Conservation (phyloP, 2,888 invertebrate genomes). For the Hylaea fasciaria region DNA sequence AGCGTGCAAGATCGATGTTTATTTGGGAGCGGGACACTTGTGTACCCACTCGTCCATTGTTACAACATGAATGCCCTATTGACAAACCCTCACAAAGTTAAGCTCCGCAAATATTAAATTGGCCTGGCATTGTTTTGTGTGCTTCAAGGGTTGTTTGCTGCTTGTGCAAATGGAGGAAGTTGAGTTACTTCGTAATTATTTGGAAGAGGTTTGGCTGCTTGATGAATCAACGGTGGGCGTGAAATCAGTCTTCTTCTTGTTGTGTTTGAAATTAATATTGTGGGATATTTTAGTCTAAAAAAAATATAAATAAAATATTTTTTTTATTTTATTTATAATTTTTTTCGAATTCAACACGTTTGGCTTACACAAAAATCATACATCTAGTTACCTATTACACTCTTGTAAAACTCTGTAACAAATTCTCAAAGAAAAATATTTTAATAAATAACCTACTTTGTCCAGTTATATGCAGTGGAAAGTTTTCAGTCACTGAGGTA, state of each 20-base stretch:
- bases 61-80: constrained; percentile 59
- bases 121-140: constrained; percentile 54
- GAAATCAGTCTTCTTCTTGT: not conserved
- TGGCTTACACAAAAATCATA: no score
- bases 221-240: constrained; percentile 1
- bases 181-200: constrained; percentile 29
- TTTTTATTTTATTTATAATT: no score
- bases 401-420: no score
- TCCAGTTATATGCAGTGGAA: no score
- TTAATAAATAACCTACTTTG: no score
- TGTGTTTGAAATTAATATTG: no score
- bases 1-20: constrained; percentile 72
- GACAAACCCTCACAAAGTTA: constrained; percentile 64
- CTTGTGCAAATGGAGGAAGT: constrained; percentile 33
- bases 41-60: constrained; percentile 60
- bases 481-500: not conserved
- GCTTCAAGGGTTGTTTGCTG: constrained; percentile 31
- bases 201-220: constrained; percentile 9
- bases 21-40: constrained; percentile 68
- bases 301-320: no score
- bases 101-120: constrained; percentile 71
- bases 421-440: no score
- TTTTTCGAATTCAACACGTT: no score
- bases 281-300: no score
- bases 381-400: no score